Evolutionary conservation across 2,113 vertebrate species (phyloP).

Genomic region (Poecile atricapillus): DNA sequence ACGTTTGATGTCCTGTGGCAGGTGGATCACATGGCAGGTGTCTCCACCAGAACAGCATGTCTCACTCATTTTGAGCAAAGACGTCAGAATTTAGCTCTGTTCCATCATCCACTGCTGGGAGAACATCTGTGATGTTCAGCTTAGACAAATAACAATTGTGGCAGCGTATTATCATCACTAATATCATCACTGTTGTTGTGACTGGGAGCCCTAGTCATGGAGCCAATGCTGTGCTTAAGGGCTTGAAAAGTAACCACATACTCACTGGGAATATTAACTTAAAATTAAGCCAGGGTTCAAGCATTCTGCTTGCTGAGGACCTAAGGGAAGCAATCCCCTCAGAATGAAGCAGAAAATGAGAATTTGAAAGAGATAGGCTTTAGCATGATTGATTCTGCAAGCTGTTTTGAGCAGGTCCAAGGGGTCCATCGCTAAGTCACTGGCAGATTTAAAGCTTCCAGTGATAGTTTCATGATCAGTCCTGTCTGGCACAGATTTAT

Average conservation of each 20-base stretch:
- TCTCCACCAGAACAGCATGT: not conserved
- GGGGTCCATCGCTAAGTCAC: accelerated
- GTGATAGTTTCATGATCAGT: not conserved
- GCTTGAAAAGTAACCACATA: not conserved
- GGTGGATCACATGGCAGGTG: not conserved
- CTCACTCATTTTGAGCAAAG: not conserved
- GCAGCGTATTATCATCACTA: not conserved
- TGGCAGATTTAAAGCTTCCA: not conserved
- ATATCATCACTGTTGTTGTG: not conserved
- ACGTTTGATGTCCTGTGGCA: not conserved
- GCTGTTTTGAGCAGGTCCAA: not conserved
- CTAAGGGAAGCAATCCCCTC: not conserved
- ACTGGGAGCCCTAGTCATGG: not conserved
- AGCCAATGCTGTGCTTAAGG: not conserved
- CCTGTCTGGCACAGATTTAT: not conserved
- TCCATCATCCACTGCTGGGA: not conserved
- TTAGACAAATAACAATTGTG: not conserved
- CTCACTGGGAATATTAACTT: not conserved
- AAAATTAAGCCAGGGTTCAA: not conserved
- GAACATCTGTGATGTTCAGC: not conserved
- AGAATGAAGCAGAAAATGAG: not conserved
- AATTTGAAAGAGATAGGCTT: not conserved
- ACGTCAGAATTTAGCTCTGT: not conserved
- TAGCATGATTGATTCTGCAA: not conserved
- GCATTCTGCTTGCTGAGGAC: not conserved